Evolutionary conservation across 1,140 invertebrate genomes (phyloP), one percentile per base, ranked within the genome.

Genomic region (Magallana angulata): DNA sequence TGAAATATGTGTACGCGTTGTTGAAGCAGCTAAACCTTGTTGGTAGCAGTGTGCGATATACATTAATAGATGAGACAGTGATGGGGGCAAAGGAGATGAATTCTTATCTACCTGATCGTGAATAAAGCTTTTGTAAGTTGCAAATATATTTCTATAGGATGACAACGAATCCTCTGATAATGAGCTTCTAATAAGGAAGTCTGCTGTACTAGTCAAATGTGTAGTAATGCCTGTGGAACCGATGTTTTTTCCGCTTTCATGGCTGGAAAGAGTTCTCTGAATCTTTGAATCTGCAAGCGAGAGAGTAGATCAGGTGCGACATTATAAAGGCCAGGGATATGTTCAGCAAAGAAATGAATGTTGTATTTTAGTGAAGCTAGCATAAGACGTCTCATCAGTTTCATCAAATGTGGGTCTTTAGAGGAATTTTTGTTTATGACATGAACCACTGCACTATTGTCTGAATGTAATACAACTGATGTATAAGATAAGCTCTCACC

Each of bases 301-400:
- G 87, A 88, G 36, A 36, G 36, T 57, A 90, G 82, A 57, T 90
- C 89, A 24, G 89, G 84, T 57, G 83, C 16, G 60, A 36, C 30
- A 82, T 90, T 88, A 7, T 1, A n/a, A 14, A 48, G 18, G 12
- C 89, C 89, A 36, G 84, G 81, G 64, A 90, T 59, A 71, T 90
- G 82, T 84, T 57, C 64, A 30, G 87, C 85, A 18, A 16, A 71
- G 81, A 90, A 86, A 16, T 88, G 48, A 76, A 88, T 68, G 18
- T 90, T 90, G 59, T 84, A 24, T 57, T 76, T 84, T 11, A 90
- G 8, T 24, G 12, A 76, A 6, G 11, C 6, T 1, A 86, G 12
- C 11, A 85, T 85, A 4, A 90, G 56, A 1, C 87, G 68, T 56
- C 87, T 24, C 1, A 90, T 24, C n/a, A 90, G 58, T 11, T 57